Conservation (phyloP, 2,113 vertebrate species). For the Corydoras sp. region DNA sequence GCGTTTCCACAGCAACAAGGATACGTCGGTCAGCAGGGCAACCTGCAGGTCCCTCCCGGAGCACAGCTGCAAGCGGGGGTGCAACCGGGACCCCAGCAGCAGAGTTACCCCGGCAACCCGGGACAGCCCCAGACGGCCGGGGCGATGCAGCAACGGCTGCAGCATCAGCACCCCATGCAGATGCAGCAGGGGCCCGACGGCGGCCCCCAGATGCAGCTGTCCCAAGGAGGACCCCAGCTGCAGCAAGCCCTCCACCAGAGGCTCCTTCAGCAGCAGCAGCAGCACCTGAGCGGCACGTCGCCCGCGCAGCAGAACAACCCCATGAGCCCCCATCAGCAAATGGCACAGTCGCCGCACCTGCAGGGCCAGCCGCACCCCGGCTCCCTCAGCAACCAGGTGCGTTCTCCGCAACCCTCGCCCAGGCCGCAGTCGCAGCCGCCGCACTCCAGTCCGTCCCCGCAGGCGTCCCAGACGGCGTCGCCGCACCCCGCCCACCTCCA, state of each 20-base stretch:
- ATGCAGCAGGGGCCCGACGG: constrained; percentile 53
- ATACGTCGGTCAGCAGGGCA: constrained; percentile 78
- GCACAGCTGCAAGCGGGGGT: constrained; percentile 42
- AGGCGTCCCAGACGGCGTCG: constrained; percentile 92
- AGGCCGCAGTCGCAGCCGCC: constrained; percentile 91
- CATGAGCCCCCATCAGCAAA: constrained; percentile 79
- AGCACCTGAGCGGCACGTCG: constrained; percentile 62
- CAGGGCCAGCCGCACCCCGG: constrained; percentile 79
- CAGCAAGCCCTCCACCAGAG: constrained; percentile 88
- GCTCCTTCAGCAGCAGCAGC: constrained; percentile 66
- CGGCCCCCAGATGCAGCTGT: constrained; percentile 73
- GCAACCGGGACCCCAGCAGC: constrained; percentile 42
- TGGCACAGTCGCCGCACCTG: constrained; percentile 73
- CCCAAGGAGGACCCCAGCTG: constrained; percentile 55
- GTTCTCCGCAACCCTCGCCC: constrained; percentile 91
- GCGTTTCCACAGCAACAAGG: constrained; percentile 88
- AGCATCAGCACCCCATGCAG: constrained; percentile 66
- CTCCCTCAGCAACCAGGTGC: constrained; percentile 90
- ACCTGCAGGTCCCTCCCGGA: constrained; percentile 11
- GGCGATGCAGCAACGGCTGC: constrained; percentile 64
- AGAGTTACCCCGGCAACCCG: constrained; percentile 62
- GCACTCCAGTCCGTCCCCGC: constrained; percentile 95
- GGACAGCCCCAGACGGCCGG: constrained; percentile 58
- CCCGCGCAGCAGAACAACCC: constrained; percentile 86
- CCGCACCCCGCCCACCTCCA: constrained; percentile 80